Evolutionary conservation across 1,140 invertebrate species (phyloP).

Genomic region (Olivierus martensii): DNA sequence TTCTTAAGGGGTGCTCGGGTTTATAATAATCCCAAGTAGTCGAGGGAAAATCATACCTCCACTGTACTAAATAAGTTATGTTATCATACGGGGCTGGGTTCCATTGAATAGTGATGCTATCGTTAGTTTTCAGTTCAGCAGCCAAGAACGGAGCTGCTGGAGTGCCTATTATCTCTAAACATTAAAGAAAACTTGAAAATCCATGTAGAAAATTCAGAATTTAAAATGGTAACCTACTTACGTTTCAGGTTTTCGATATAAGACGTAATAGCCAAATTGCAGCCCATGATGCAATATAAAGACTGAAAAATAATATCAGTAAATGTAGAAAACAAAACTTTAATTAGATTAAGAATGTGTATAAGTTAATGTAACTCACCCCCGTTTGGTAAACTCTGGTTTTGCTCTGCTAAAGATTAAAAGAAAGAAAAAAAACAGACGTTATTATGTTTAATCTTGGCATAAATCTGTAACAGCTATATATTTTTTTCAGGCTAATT

Average conservation of each 20-base stretch:
- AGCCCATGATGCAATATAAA: slow-evolving; percentile 61
- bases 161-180: slow-evolving; percentile 46
- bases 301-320: slow-evolving; percentile 36
- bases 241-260: slow-evolving; percentile 57
- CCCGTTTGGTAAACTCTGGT: slow-evolving; percentile 7
- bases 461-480: background rate
- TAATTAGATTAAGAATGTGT: background rate
- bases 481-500: too few species aligned
- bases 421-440: slow-evolving; percentile 1
- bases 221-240: too few species aligned
- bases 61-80: slow-evolving; percentile 56
- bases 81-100: slow-evolving; percentile 40
- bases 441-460: background rate
- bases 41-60: slow-evolving; percentile 50
- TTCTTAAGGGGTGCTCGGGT: slow-evolving; percentile 43
- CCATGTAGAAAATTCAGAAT: background rate
- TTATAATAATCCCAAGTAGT: slow-evolving; percentile 57
- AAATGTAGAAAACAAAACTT: background rate
- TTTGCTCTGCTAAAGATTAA: slow-evolving; percentile 9
- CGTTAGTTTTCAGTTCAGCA: slow-evolving; percentile 53
- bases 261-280: slow-evolving; percentile 55
- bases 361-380: slow-evolving; percentile 5
- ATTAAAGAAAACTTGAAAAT: slow-evolving; percentile 1
- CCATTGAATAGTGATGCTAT: slow-evolving; percentile 67
- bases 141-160: slow-evolving; percentile 57